These are phyloP conservation scores for Noctua fimbriata DNA, from an alignment of 2,888 invertebrate genomes.

Conservation along the genomic window DNA sequence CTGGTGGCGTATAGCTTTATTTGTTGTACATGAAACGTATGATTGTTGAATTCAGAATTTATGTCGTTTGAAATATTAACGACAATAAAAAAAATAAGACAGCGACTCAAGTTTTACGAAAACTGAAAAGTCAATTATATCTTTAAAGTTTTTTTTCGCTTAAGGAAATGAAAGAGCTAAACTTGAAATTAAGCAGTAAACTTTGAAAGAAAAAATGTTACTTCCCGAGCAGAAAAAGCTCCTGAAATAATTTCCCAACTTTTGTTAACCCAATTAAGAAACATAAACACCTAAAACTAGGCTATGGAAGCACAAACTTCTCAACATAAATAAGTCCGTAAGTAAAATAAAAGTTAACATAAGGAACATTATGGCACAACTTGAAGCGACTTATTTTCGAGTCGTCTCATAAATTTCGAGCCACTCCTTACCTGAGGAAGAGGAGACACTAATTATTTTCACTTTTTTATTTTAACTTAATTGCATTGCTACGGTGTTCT, in stretches of 20 bases:
- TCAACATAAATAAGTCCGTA: conserved; percentile 46
- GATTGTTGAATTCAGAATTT: conserved; percentile 3
- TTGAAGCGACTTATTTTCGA: conserved; percentile 52
- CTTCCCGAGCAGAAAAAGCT: background rate
- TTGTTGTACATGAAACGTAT: background rate
- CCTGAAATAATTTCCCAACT: conserved; percentile 12
- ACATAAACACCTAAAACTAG: conserved; percentile 39
- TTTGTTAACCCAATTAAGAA: conserved; percentile 22
- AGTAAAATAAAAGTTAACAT: conserved; percentile 56
- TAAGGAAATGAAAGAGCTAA: background rate
- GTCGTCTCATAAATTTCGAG: conserved; percentile 52
- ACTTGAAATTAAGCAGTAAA: background rate
- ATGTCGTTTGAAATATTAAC: background rate
- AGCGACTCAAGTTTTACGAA: background rate
- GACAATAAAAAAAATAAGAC: background rate
- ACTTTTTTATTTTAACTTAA: conserved; percentile 62
- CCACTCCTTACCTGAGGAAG: conserved; percentile 54
- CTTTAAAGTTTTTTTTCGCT: background rate
- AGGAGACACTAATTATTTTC: conserved; percentile 64
- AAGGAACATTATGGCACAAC: conserved; percentile 46
- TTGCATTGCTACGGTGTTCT: conserved; percentile 52
- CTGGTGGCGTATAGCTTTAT: conserved; percentile 3
- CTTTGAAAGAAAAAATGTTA: background rate
- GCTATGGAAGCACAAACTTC: conserved; percentile 32
- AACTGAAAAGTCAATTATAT: background rate